Base-by-base conservation (phyloP, 2,797 vertebrate genomes). In the Etheostoma nigrum region DNA sequence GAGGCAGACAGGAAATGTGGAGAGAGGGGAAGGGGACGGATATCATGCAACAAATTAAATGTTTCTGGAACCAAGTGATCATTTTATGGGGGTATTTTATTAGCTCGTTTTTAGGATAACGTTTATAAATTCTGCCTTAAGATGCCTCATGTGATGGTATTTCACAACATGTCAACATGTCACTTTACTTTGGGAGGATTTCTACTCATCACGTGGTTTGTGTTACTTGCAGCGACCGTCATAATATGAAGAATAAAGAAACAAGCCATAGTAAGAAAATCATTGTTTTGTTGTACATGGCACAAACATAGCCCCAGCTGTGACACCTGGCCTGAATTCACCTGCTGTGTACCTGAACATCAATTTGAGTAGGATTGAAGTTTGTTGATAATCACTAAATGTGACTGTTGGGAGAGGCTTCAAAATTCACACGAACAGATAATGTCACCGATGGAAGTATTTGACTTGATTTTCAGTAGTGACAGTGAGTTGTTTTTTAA, bases 1-100 rank as follows among this genome's bases (percentile, higher is more conserved):
- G 57, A 42, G 47, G 67, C n/a, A 70, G 69, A 62, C 15, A 44
- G 69, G 25, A 44, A 27, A 53, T 44, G 48, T 25, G 9, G 18
- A 36, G 10, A 40, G 42, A 19, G 10, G 23, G 14, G 10, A 45
- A 55, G 6, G 3, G 18, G 18, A 44, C 19, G 4, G 52, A 15
- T 30, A 23, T 33, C 2, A 44, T 15, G 27, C 30, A 65, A 15
- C 27, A 36, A 16, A 51, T 40, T 3, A 40, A 40, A 40, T 40
- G 36, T 40, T 12, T 40, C 10, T 40, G 55, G 40, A 40, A 40
- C 36, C 36, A 40, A 12, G 36, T 40, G 33, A 71, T 49, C 11
- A 30, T 30, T 67, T 67, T 54, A 55, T 59, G 27, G 10, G 2
- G 4, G 4, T 6, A 12, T 58, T 16, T 27, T 15, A 16, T 47